phyloP scores from a whole-genome alignment of 1,140 invertebrate genomes.

The Drosophila pallidifrons region DNA sequence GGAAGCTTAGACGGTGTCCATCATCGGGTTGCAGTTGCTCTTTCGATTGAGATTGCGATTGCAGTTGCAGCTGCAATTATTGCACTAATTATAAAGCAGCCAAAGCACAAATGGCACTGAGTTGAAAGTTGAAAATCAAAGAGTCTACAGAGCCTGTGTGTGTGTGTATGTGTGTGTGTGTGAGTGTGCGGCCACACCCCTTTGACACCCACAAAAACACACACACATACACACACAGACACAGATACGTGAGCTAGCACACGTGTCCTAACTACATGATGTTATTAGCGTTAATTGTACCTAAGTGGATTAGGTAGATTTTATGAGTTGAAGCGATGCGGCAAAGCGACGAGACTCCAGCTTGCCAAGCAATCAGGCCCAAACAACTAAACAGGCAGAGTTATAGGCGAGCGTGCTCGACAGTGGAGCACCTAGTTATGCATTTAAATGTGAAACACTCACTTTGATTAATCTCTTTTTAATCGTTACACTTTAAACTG shows the following conservation, averaged over 20 bases:
- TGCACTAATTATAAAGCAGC: conserved; percentile 8
- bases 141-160: not conserved
- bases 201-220: not conserved
- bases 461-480: not conserved
- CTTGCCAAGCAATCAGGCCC: conserved; percentile 34
- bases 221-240: not conserved
- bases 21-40: not conserved
- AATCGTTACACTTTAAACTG: not conserved
- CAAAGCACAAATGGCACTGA: not conserved
- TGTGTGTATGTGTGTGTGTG: not conserved
- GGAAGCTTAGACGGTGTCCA: not conserved
- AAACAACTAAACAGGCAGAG: conserved; percentile 5
- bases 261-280: conserved; percentile 63
- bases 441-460: not conserved
- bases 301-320: conserved; percentile 75
- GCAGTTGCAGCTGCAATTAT: not conserved
- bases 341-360: conserved; percentile 21
- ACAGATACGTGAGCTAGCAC: conserved; percentile 7
- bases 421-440: not conserved
- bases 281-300: conserved; percentile 69
- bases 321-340: conserved; percentile 53
- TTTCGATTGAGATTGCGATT: not conserved
- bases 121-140: not conserved
- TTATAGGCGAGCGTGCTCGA: not conserved
- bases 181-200: not conserved